Percentiles rank a stretch among this genome's conserved stretches.
Evolutionary conservation across 2,888 invertebrate species (phyloP).

Genomic region (Ditylenchus weischeri): DNA sequence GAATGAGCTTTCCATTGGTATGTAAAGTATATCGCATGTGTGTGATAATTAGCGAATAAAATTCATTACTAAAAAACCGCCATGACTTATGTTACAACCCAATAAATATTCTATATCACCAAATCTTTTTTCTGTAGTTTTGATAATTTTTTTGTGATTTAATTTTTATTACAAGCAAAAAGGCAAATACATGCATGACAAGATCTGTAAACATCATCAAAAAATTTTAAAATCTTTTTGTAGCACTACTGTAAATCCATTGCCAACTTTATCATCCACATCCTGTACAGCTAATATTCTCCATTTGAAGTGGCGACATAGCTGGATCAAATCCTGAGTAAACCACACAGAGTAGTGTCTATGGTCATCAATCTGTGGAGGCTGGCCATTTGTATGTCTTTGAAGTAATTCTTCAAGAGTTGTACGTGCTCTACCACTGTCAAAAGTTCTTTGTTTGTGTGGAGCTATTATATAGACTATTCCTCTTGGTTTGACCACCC

Average conservation of each 20-base stretch:
- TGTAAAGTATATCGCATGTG: too few relatives aligned
- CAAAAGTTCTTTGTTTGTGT: slow-evolving; percentile 19
- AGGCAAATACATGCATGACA: too few relatives aligned
- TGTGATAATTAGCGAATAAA: too few relatives aligned
- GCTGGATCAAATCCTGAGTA: slow-evolving; percentile 17
- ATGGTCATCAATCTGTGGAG: not conserved
- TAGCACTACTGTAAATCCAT: slow-evolving; percentile 23
- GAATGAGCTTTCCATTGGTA: too few relatives aligned
- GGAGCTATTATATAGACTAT: slow-evolving; percentile 19
- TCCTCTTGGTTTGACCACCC: slow-evolving; percentile 21
- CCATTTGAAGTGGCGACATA: slow-evolving; percentile 23
- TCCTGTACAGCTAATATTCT: slow-evolving; percentile 16
- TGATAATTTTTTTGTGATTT: too few relatives aligned
- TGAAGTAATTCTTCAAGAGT: slow-evolving; percentile 1
- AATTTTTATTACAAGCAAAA: too few relatives aligned
- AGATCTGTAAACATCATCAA: too few relatives aligned
- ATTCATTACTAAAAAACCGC: too few relatives aligned
- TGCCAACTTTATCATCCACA: slow-evolving; percentile 24
- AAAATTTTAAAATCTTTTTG: slow-evolving; percentile 8
- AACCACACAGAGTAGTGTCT: slow-evolving; percentile 16
- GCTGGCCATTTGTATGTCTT: not conserved
- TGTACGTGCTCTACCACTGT: slow-evolving; percentile 10
- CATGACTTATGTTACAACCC: too few relatives aligned
- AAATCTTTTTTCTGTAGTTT: too few relatives aligned
- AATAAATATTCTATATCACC: too few relatives aligned